phyloP scores from a whole-genome alignment of 2,888 invertebrate species.

The Spisula subtruncata region DNA sequence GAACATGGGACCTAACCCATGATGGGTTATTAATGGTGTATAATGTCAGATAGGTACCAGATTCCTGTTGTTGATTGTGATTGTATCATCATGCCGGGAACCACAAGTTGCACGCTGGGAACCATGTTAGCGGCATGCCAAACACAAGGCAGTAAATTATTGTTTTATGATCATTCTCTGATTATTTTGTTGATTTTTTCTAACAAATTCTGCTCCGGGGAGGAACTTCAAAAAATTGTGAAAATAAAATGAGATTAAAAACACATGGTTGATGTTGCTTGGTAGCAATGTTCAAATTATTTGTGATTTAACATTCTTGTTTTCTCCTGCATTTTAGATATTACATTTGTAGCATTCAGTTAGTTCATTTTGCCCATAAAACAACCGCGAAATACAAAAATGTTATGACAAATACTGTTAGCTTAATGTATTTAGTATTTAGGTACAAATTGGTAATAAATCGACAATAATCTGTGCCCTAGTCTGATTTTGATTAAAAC shows the following conservation, averaged over 20 bases:
- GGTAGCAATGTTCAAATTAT: conserved; percentile 7
- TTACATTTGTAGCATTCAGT: not conserved
- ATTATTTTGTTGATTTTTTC: not conserved
- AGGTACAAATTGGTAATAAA: not conserved
- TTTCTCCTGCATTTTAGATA: not conserved
- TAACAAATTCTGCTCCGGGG: conserved; percentile 15
- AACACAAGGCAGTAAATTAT: conserved; percentile 25
- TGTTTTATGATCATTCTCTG: not conserved
- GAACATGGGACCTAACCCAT: no score
- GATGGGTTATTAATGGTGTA: not conserved
- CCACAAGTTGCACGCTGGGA: conserved; percentile 32
- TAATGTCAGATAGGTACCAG: conserved; percentile 2
- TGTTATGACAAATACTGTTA: not conserved
- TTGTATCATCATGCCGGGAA: not conserved
- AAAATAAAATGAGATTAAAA: conserved; percentile 19
- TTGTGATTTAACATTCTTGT: not conserved
- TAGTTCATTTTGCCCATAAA: not conserved
- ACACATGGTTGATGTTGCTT: not conserved
- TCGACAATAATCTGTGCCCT: not conserved
- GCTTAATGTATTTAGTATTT: not conserved
- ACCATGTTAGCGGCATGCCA: conserved; percentile 13
- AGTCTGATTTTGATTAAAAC: not conserved
- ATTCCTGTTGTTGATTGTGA: not conserved
- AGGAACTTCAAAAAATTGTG: not conserved
- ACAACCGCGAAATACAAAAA: not conserved